Evolutionary conservation across 2,113 vertebrate species (phyloP).

Genomic region (Oncorhynchus mykiss): DNA sequence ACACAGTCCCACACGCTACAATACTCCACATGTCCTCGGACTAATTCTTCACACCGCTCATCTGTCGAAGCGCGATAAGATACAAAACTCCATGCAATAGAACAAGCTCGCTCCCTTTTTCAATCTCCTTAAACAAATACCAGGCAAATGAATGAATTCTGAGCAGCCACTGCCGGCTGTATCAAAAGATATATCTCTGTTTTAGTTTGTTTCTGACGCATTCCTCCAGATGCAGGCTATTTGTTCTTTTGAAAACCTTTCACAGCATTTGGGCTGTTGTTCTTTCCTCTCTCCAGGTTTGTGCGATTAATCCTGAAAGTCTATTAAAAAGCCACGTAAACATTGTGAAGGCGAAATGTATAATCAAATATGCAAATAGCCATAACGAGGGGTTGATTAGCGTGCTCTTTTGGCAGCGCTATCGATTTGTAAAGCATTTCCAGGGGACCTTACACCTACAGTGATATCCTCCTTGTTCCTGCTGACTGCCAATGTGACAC

Average conservation of each 20-base stretch:
- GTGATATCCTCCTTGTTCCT: no score
- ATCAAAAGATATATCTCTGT: constrained; percentile 61
- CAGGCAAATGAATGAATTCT: constrained; percentile 73
- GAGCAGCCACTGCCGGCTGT: constrained; percentile 58
- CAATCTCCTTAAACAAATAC: constrained; percentile 77
- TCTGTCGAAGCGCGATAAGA: constrained; percentile 73
- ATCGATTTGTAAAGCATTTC: no score
- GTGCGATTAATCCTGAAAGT: constrained; percentile 63
- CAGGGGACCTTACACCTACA: no score
- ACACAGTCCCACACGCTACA: constrained; percentile 44
- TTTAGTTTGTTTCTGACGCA: constrained; percentile 48
- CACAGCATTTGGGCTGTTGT: constrained; percentile 12
- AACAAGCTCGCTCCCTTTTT: constrained; percentile 60
- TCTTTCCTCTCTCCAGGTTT: constrained; percentile 38
- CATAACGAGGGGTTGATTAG: constrained; percentile 65
- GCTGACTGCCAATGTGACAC: no score
- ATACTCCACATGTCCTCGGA: constrained; percentile 36
- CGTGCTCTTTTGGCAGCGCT: no score
- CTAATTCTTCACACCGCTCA: constrained; percentile 48
- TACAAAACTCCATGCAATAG: constrained; percentile 58
- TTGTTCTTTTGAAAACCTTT: constrained; percentile 59
- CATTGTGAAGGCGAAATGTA: constrained; percentile 72
- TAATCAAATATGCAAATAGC: constrained; percentile 73
- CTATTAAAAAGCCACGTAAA: constrained; percentile 77
- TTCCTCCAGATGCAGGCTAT: constrained; percentile 46